These are phyloP conservation scores for Drosophila biarmipes DNA, from an alignment of 1,140 invertebrate genomes.

Conservation along the genomic window DNA sequence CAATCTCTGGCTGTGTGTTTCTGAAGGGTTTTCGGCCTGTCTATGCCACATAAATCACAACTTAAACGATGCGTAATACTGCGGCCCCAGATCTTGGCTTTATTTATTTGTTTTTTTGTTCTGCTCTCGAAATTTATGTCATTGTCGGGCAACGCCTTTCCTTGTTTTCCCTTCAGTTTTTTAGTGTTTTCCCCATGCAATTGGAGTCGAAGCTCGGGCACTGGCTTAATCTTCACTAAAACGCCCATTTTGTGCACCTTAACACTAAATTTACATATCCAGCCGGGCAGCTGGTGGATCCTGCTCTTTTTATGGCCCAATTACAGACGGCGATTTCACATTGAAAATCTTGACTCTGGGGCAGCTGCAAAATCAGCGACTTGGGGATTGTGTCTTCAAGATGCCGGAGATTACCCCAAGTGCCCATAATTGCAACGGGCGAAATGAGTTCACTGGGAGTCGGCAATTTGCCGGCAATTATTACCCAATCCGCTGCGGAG, in stretches of 20 bases:
- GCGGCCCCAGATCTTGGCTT: constrained; percentile 51
- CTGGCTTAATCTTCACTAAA: constrained; percentile 41
- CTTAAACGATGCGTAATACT: constrained; percentile 81
- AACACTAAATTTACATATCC: constrained; percentile 69
- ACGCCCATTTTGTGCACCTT: constrained; percentile 77
- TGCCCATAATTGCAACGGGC: constrained; percentile 26
- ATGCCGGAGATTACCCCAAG: constrained; percentile 35
- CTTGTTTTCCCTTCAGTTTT: constrained; percentile 5
- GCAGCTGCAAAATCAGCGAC: constrained; percentile 32
- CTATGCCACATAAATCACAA: constrained; percentile 80
- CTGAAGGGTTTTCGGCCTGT: constrained; percentile 64
- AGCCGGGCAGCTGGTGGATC: constrained; percentile 17
- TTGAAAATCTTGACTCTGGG: constrained; percentile 29
- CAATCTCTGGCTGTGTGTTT: constrained; percentile 38
- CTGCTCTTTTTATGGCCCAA: constrained; percentile 48
- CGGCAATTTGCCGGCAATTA: constrained; percentile 28
- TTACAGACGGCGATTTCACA: constrained; percentile 52
- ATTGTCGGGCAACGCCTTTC: constrained; percentile 56
- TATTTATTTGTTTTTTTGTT: constrained; percentile 67
- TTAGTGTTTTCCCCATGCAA: constrained; percentile 57
- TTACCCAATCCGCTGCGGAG: constrained; percentile 13
- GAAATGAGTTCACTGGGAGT: constrained; percentile 31
- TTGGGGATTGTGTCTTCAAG: constrained; percentile 22
- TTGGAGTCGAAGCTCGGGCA: constrained; percentile 42
- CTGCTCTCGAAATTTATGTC: constrained; percentile 45